Conservation (phyloP, 2,888 invertebrate species). For the Criorhina ranunculi region DNA sequence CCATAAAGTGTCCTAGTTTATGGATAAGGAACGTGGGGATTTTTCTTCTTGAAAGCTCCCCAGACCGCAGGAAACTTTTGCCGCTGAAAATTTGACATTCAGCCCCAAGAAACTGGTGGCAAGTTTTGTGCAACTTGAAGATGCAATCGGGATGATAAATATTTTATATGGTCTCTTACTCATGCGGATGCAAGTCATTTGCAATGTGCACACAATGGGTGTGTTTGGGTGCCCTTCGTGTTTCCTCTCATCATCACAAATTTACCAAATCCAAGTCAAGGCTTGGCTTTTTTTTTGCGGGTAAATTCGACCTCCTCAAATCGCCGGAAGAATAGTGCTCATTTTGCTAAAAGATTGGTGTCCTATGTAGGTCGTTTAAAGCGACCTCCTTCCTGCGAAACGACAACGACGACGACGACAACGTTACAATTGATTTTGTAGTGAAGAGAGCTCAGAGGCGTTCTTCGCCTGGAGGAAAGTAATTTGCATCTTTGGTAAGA, state of each 20-base stretch:
- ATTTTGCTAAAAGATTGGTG: slow-evolving; percentile 48
- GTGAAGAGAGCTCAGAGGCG: slow-evolving; percentile 54
- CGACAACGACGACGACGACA: slow-evolving; percentile 26
- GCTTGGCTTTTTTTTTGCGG: neutral
- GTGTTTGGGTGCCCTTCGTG: neutral
- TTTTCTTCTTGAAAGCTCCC: slow-evolving; percentile 2
- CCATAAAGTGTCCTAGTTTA: slow-evolving; percentile 59
- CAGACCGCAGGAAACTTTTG: slow-evolving; percentile 63
- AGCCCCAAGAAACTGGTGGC: slow-evolving; percentile 33
- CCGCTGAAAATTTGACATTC: slow-evolving; percentile 66
- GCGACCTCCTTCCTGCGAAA: slow-evolving; percentile 27
- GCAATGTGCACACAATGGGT: slow-evolving; percentile 10
- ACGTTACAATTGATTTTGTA: slow-evolving; percentile 68
- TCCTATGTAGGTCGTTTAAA: slow-evolving; percentile 62
- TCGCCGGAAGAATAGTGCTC: slow-evolving; percentile 58
- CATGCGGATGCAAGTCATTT: slow-evolving; percentile 43
- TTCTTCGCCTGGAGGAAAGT: slow-evolving; percentile 63
- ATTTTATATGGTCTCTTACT: slow-evolving; percentile 42
- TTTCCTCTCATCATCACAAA: slow-evolving; percentile 30
- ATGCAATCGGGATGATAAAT: slow-evolving; percentile 67
- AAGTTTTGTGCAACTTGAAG: slow-evolving; percentile 53
- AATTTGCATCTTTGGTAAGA: slow-evolving; percentile 71
- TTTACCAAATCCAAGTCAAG: slow-evolving; percentile 25
- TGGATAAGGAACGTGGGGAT: slow-evolving; percentile 61
- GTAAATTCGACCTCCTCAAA: slow-evolving; percentile 47